phyloP scores from a whole-genome alignment of 2,113 vertebrate genomes.

The Helogale parvula region DNA sequence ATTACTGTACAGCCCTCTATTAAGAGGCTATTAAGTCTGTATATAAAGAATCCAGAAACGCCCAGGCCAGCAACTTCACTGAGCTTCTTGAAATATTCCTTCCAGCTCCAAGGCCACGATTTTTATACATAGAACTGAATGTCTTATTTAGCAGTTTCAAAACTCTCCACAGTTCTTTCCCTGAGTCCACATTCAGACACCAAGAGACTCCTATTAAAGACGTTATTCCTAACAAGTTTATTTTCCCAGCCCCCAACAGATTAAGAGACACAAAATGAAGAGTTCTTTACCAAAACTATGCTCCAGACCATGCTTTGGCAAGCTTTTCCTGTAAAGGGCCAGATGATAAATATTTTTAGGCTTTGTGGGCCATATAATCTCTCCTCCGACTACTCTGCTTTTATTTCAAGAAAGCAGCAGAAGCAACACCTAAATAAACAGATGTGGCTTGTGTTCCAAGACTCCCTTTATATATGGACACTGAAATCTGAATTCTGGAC shows the following conservation, averaged over 20 bases:
- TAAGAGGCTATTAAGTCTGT: neutral
- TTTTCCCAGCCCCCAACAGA: neutral
- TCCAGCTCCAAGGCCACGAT: neutral
- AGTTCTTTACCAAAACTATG: neutral
- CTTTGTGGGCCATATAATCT: neutral
- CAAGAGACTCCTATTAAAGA: slow-evolving; percentile 15
- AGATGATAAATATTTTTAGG: neutral
- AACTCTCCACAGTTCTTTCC: neutral
- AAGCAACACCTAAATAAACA: neutral
- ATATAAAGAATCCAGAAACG: slow-evolving; percentile 10
- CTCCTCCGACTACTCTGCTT: neutral
- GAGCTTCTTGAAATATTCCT: slow-evolving; percentile 40
- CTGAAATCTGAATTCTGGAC: slow-evolving; percentile 5
- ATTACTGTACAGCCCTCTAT: neutral
- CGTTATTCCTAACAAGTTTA: slow-evolving; percentile 16
- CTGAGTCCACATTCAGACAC: neutral
- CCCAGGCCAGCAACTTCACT: neutral
- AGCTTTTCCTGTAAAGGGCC: neutral
- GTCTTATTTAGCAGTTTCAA: slow-evolving; percentile 13
- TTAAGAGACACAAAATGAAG: slow-evolving; percentile 44
- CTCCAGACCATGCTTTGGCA: neutral
- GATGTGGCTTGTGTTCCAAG: neutral
- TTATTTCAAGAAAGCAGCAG: slow-evolving; percentile 22
- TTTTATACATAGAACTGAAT: slow-evolving; percentile 42
- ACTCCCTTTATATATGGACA: neutral